Percentiles rank a stretch among this genome's conserved stretches.
These are phyloP conservation scores for Aplidium turbinatum DNA, from an alignment of 23 tunicate species.

Conservation along the genomic window DNA sequence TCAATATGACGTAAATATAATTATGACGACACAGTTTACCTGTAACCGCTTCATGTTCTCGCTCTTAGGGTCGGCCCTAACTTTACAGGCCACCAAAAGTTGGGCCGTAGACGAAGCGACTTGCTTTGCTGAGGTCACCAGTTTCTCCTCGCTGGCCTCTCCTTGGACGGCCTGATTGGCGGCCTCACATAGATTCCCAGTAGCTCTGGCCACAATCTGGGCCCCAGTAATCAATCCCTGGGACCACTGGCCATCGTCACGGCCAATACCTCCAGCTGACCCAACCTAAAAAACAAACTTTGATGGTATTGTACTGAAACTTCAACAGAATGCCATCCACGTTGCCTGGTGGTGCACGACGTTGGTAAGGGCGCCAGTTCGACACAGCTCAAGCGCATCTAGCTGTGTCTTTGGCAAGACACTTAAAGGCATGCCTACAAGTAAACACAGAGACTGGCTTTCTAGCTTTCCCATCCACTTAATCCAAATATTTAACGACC, in stretches of 20 bases:
- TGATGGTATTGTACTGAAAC: no score
- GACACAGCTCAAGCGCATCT: no score
- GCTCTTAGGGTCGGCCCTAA: slow-evolving; percentile 96
- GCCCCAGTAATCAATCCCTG: slow-evolving; percentile 94
- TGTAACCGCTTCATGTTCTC: slow-evolving; percentile 94
- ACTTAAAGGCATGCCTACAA: no score
- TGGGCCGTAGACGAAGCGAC: slow-evolving; percentile 95
- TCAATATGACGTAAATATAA: neutral
- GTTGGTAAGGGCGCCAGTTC: no score
- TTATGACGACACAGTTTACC: slow-evolving; percentile 17
- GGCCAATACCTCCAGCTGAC: slow-evolving; percentile 42
- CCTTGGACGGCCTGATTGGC: slow-evolving; percentile 98
- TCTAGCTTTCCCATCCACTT: no score
- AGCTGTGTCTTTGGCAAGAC: no score
- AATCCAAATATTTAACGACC: no score
- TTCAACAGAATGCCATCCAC: no score
- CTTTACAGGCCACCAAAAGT: slow-evolving; percentile 93
- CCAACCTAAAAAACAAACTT: no score
- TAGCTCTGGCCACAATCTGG: slow-evolving; percentile 93
- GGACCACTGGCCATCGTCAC: slow-evolving; percentile 95
- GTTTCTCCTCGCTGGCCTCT: slow-evolving; percentile 88
- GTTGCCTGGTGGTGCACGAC: no score
- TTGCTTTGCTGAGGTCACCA: slow-evolving; percentile 90
- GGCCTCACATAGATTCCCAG: slow-evolving; percentile 92
- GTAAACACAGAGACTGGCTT: no score